Evolutionary conservation across 2,888 invertebrate genomes (phyloP).

Genomic region (Dicycla oo): DNA sequence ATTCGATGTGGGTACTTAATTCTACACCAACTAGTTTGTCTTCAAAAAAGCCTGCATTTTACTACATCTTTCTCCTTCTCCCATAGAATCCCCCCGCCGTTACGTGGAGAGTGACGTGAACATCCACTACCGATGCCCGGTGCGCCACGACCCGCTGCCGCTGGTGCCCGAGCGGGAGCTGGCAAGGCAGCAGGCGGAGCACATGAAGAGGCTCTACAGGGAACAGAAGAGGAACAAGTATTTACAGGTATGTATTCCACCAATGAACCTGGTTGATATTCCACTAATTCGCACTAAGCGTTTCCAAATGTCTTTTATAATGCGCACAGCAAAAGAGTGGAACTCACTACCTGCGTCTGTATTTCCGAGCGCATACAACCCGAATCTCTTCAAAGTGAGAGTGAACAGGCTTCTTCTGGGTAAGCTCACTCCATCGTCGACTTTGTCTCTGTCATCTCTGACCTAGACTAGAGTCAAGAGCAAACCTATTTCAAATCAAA

Average conservation of each 20-base stretch:
- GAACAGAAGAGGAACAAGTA: constrained; percentile 97
- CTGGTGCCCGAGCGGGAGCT: constrained; percentile 97
- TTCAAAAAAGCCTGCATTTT: background rate
- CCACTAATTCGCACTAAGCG: too few species aligned
- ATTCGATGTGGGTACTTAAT: background rate
- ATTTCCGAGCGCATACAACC: too few species aligned
- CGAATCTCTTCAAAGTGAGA: too few species aligned
- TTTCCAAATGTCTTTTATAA: too few species aligned
- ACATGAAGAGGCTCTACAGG: constrained; percentile 97
- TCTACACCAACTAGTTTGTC: background rate
- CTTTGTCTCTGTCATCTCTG: too few species aligned
- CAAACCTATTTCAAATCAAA: too few species aligned
- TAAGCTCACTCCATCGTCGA: too few species aligned
- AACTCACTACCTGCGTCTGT: too few species aligned
- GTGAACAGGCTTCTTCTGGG: too few species aligned
- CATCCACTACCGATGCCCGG: constrained; percentile 97
- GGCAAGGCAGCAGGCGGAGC: constrained; percentile 96
- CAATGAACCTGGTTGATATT: too few species aligned
- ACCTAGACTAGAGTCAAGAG: too few species aligned
- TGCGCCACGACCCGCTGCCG: constrained; percentile 96
- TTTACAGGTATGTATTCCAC: constrained; percentile 92
- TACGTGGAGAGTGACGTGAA: constrained; percentile 98
- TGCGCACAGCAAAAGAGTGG: too few species aligned
- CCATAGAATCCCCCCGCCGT: constrained; percentile 95
- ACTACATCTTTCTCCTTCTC: constrained; percentile 16